phyloP scores from a whole-genome alignment of 2,797 vertebrate species.

The Mus minutoides region DNA sequence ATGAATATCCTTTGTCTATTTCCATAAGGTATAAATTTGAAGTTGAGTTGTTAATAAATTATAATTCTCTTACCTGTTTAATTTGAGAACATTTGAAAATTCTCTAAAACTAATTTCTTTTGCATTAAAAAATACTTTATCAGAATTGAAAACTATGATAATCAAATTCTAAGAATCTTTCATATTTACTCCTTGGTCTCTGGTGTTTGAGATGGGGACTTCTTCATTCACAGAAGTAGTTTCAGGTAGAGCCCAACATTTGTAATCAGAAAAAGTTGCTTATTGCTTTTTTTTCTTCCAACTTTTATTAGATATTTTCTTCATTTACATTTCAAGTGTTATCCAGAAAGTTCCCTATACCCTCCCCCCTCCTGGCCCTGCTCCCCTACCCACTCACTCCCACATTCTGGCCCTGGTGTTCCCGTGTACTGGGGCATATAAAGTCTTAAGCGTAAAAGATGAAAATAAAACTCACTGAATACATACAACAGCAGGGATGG shows the following conservation, averaged over 20 bases:
- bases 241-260: not conserved
- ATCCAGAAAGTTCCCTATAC: too few species aligned
- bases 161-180: not conserved
- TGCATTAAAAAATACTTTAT: not conserved
- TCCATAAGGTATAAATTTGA: not conserved
- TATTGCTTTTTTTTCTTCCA: not conserved
- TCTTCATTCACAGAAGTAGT: not conserved
- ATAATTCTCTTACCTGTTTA: not conserved
- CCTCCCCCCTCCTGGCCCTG: too few species aligned
- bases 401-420: too few species aligned
- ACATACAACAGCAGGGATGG: not conserved
- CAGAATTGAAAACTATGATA: not conserved
- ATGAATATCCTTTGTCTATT: not conserved
- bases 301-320: too few species aligned
- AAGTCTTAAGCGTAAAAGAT: not conserved
- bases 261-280: conserved; percentile 5
- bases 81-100: not conserved
- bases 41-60: not conserved
- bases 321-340: too few species aligned
- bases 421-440: too few species aligned
- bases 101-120: not conserved
- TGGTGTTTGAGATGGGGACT: not conserved
- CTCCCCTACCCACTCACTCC: too few species aligned
- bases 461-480: not conserved
- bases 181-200: not conserved